Conservation (phyloP, 1,140 invertebrate species). For the Hydropsyche tenuis region DNA sequence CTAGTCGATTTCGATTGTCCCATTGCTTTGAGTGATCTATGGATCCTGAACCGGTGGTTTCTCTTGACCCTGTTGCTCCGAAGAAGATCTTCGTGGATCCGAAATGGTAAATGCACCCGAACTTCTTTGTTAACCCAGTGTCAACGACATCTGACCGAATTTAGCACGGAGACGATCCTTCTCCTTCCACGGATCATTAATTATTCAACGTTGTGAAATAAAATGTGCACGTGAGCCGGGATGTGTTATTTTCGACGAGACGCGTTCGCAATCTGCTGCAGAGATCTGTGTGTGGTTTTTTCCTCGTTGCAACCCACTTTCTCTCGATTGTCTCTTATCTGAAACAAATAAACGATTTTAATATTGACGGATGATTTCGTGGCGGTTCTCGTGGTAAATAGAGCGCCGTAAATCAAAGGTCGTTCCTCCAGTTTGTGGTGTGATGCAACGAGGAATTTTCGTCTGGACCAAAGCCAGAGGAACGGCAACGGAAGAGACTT, state of each 20-base stretch:
- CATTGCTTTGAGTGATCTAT: slow-evolving; percentile 1
- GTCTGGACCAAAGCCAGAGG: slow-evolving; percentile 6
- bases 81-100: no score
- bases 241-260: slow-evolving; percentile 1
- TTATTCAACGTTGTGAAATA: background rate
- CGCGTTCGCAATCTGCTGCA: background rate
- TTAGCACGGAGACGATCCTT: no score
- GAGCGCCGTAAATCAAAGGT: slow-evolving; percentile 9
- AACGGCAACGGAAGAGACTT: background rate
- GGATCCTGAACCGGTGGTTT: slow-evolving; percentile 14
- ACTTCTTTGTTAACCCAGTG: no score
- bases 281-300: no score
- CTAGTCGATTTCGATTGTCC: background rate
- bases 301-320: slow-evolving; percentile 10
- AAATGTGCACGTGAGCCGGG: background rate
- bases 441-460: slow-evolving; percentile 18
- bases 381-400: no score
- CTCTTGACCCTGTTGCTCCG: slow-evolving; percentile 23
- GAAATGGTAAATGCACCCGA: no score
- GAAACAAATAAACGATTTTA: no score
- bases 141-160: no score
- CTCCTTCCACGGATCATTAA: background rate
- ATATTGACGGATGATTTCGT: no score
- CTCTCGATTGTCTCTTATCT: background rate
- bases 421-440: background rate